Conservation (phyloP, 2,113 vertebrate genomes). For the Brachionichthys hirsutus region DNA sequence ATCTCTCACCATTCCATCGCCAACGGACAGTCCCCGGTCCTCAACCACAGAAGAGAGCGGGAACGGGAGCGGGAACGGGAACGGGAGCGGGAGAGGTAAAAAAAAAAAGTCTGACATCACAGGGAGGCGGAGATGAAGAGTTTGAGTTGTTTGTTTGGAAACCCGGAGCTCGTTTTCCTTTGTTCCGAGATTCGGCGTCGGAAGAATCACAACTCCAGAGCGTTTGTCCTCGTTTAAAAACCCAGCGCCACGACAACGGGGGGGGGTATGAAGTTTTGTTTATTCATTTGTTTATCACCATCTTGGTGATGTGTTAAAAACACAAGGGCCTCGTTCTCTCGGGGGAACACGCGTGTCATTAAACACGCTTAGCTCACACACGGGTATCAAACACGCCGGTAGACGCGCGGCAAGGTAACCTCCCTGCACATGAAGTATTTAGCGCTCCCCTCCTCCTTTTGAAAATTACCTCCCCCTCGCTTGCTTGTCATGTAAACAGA, state of each 20-base stretch:
- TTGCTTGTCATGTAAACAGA: constrained; percentile 81
- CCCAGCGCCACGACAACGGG: constrained; percentile 41
- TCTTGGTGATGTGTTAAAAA: constrained; percentile 47
- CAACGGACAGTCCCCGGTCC: constrained; percentile 96
- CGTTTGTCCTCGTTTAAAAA: constrained; percentile 61
- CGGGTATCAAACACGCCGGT: constrained; percentile 73
- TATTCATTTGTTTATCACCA: constrained; percentile 77
- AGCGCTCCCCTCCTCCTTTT: constrained; percentile 67
- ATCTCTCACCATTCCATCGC: constrained; percentile 95
- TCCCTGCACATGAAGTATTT: constrained; percentile 81
- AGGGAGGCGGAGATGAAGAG: constrained; percentile 44
- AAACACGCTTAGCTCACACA: constrained; percentile 60
- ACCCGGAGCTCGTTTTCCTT: constrained; percentile 36
- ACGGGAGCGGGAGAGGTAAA: constrained; percentile 69
- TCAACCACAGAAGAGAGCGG: constrained; percentile 95
- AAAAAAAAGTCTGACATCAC: neutral
- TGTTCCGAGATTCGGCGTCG: constrained; percentile 7
- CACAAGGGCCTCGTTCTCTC: constrained; percentile 54
- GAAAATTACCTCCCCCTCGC: constrained; percentile 76
- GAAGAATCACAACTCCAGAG: constrained; percentile 33
- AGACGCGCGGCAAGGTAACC: constrained; percentile 65
- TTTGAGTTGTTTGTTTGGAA: constrained; percentile 10
- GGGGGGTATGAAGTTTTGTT: constrained; percentile 68
- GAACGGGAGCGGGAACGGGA: constrained; percentile 74
- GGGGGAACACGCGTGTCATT: constrained; percentile 50